Conservation (phyloP, 2,113 vertebrate species). For the Aegotheles bennettii region DNA sequence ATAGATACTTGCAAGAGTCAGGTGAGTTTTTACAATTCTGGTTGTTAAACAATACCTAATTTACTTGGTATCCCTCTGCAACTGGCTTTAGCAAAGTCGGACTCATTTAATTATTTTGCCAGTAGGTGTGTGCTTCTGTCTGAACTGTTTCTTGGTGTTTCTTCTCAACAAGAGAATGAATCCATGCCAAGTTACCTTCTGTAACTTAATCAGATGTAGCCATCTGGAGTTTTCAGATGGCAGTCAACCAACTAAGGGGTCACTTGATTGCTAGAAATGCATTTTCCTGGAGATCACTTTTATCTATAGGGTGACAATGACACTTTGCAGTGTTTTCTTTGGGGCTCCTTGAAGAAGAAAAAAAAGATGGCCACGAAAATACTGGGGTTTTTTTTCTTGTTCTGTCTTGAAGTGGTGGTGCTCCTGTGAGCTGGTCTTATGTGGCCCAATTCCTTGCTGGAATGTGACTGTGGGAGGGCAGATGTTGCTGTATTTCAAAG, state of each 20-base stretch:
- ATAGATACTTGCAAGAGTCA: constrained; percentile 99
- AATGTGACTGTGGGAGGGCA: neutral
- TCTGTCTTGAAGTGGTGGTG: neutral
- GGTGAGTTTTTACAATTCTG: constrained; percentile 80
- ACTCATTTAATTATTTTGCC: constrained; percentile 55
- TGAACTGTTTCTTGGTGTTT: constrained; percentile 31
- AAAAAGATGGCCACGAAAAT: neutral
- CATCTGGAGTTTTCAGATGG: constrained; percentile 18
- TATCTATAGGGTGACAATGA: neutral
- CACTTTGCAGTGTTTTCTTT: neutral
- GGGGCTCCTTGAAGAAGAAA: neutral
- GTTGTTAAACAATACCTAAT: constrained; percentile 54
- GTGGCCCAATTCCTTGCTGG: neutral
- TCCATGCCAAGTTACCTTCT: constrained; percentile 48
- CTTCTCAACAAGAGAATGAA: constrained; percentile 17
- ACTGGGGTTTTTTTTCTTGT: neutral
- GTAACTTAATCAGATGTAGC: constrained; percentile 45
- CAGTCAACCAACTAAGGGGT: constrained; percentile 12
- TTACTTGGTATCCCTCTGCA: constrained; percentile 33
- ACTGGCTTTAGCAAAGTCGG: constrained; percentile 52
- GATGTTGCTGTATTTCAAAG: neutral
- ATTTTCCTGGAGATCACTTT: neutral
- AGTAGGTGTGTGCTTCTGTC: constrained; percentile 9
- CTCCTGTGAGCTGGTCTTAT: neutral
- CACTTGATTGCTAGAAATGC: neutral